Conservation (phyloP, 2,888 invertebrate species). For the Hyposoter dolosus region DNA sequence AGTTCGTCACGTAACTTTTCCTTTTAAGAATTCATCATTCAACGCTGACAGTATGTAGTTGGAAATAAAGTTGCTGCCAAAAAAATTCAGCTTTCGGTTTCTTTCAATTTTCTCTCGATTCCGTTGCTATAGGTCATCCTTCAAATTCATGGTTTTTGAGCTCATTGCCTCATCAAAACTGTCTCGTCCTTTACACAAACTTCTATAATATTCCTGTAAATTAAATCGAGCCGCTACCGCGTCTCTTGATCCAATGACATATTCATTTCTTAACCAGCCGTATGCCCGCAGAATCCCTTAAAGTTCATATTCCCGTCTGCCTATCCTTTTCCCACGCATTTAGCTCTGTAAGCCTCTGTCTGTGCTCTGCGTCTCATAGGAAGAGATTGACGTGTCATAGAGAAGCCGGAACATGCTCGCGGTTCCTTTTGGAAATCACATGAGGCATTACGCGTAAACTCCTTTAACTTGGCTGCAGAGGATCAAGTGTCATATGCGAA, state of each 20-base stretch:
- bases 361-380: not conserved
- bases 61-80: too few species aligned
- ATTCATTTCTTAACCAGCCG: not conserved
- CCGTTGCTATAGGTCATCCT: not conserved
- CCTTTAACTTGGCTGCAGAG: slow-evolving; percentile 1
- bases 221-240: too few species aligned
- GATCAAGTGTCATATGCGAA: not conserved
- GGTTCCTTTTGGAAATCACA: slow-evolving; percentile 16
- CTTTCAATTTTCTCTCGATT: too few species aligned
- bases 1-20: too few species aligned
- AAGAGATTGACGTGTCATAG: slow-evolving; percentile 21
- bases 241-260: not conserved
- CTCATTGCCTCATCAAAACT: slow-evolving; percentile 1
- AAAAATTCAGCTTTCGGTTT: too few species aligned
- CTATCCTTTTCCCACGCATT: not conserved
- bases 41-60: too few species aligned
- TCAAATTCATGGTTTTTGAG: not conserved
- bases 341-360: not conserved
- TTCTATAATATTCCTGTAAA: not conserved
- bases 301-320: not conserved
- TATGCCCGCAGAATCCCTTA: not conserved
- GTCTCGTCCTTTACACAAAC: not conserved
- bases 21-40: too few species aligned
- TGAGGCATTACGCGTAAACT: not conserved
- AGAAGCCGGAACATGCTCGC: not conserved